Conservation (phyloP, 2,888 invertebrate genomes). For the Drosophila diplacantha region DNA sequence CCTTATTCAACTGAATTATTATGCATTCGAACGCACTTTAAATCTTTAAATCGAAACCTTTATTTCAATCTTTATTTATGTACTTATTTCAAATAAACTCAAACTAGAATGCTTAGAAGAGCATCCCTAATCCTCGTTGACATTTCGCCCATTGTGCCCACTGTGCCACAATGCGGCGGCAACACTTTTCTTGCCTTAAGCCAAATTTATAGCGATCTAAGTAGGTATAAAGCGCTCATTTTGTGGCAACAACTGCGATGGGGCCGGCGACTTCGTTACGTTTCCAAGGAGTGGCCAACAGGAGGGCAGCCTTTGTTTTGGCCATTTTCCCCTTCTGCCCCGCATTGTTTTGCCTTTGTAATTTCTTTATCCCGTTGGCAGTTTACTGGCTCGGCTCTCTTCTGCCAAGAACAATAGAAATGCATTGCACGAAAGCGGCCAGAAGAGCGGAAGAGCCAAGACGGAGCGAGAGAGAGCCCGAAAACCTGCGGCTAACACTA, state of each 20-base stretch:
- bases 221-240: conserved; percentile 74
- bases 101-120: not conserved
- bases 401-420: conserved; percentile 63
- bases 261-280: conserved; percentile 63
- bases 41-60: too few relatives aligned
- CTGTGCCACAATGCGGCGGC: conserved; percentile 49
- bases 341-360: conserved; percentile 44
- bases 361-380: conserved; percentile 48
- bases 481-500: conserved; percentile 50
- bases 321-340: conserved; percentile 6
- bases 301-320: conserved; percentile 47
- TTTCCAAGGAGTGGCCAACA: conserved; percentile 68
- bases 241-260: conserved; percentile 59
- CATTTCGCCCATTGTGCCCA: conserved; percentile 24
- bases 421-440: conserved; percentile 60
- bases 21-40: not conserved
- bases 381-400: conserved; percentile 32
- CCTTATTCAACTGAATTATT: not conserved
- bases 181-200: conserved; percentile 73
- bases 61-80: not conserved
- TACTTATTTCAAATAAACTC: not conserved
- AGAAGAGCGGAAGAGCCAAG: conserved; percentile 34
- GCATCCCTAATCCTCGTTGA: conserved; percentile 10
- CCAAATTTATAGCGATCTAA: conserved; percentile 72
- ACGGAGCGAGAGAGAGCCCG: conserved; percentile 19